Evolutionary conservation across 2,888 invertebrate genomes (phyloP), one percentile per base, ranked within the genome.

Genomic region (Sabatieria punctata): DNA sequence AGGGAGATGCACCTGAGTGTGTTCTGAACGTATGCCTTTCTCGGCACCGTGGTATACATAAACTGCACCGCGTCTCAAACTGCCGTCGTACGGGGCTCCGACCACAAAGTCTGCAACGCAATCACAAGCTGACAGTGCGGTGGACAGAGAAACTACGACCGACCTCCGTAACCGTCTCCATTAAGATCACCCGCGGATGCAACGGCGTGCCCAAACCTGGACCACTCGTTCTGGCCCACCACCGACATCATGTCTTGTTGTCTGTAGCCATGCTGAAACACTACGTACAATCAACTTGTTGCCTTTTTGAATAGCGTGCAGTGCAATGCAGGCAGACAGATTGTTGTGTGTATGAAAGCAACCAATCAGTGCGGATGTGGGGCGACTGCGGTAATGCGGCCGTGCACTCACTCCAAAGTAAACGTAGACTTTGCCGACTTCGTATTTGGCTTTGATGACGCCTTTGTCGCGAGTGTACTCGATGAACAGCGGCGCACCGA

Each of bases 401-500:
- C n/a, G n/a, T n/a, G n/a, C n/a, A n/a, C 66, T 70, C 40, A 74
- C 77, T 64, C 88, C 86, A 61, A 86, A 82, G 61, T 81, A 77
- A 18, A 95, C 78, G 59, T 89, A 86, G 41, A 95, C 79, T 54
- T 86, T 74, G 33, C 95, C 95, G 44, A 85, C 84, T 67, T 95
- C 95, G 65, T 83, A 91, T 59, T 77, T 78, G 58, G 82, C 82
- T 47, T 61, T 61, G 38, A 54, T 49, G 22, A 68, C 67, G 1
- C 77, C 74, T 50, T 73, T 57, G n/a, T 58, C 59, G n/a, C 55
- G 55, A 15, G 49, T 58, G 50, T 63, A 60, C 54, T 78, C 73
- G 1, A 85, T 84, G 68, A 80, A 86, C 76, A 93, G 78, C 0
- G 95, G 95, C 1, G 93, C 86, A 13, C 93, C 89, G 44, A 93